Evolutionary conservation across 2,888 invertebrate genomes (phyloP).

Genomic region (Lymantria monacha): DNA sequence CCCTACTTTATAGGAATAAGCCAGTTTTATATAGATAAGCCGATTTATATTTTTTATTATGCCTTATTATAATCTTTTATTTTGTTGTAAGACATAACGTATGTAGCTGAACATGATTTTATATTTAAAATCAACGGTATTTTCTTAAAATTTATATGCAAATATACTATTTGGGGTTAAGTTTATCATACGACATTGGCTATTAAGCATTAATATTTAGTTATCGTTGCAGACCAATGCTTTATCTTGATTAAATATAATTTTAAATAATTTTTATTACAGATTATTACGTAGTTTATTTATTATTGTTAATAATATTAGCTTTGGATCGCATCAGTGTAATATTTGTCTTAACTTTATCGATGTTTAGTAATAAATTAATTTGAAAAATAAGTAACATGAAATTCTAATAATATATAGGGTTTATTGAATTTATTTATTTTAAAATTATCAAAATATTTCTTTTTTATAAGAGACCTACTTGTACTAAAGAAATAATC

Average conservation of each 20-base stretch:
- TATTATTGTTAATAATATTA: not conserved
- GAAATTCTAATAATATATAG: too few species aligned
- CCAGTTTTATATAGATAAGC: slow-evolving; percentile 80
- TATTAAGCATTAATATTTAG: slow-evolving; percentile 52
- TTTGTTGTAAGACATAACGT: slow-evolving; percentile 59
- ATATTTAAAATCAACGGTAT: slow-evolving; percentile 60
- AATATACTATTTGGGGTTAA: slow-evolving; percentile 44
- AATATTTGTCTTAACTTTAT: too few species aligned
- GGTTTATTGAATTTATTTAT: too few species aligned
- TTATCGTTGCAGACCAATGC: slow-evolving; percentile 20
- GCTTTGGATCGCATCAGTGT: too few species aligned
- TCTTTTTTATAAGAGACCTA: too few species aligned
- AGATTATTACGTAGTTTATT: not conserved
- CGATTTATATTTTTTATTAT: slow-evolving; percentile 78
- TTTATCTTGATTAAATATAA: slow-evolving; percentile 39
- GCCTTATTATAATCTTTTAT: slow-evolving; percentile 67
- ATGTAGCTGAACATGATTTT: slow-evolving; percentile 54
- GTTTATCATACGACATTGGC: slow-evolving; percentile 41
- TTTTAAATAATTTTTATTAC: slow-evolving; percentile 13
- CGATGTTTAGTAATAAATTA: too few species aligned
- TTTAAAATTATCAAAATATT: too few species aligned
- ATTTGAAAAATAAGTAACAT: too few species aligned
- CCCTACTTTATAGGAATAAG: slow-evolving; percentile 67
- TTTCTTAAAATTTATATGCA: slow-evolving; percentile 46
- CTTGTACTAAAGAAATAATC: too few species aligned